These are phyloP conservation scores for Rhadina sibilatrix DNA, from an alignment of 2,113 vertebrate species.

Conservation along the genomic window DNA sequence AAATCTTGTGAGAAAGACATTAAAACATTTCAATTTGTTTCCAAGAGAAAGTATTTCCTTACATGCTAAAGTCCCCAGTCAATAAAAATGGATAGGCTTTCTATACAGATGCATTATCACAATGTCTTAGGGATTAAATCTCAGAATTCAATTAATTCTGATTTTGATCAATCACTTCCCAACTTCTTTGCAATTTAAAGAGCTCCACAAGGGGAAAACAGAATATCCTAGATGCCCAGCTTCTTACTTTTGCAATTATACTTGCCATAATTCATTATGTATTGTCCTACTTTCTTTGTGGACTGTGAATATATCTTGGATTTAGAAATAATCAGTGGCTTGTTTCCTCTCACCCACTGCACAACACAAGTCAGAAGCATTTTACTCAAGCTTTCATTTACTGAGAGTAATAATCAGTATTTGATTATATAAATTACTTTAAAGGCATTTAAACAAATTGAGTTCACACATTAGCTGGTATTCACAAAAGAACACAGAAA, in stretches of 20 bases:
- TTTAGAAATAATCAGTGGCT: background rate
- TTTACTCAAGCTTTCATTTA: background rate
- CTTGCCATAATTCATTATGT: background rate
- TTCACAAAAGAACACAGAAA: background rate
- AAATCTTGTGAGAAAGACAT: background rate
- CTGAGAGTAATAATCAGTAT: background rate
- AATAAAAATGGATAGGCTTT: background rate
- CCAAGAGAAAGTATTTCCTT: background rate
- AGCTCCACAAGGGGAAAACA: background rate
- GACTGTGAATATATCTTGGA: background rate
- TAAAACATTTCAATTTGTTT: background rate
- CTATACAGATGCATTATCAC: background rate
- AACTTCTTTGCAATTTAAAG: background rate
- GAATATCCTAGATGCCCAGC: background rate
- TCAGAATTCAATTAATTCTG: background rate
- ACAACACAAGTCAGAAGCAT: background rate
- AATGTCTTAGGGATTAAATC: background rate
- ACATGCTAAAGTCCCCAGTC: background rate
- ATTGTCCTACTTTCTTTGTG: background rate
- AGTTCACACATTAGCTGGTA: background rate
- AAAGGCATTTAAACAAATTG: background rate
- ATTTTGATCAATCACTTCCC: background rate
- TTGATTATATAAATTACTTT: background rate
- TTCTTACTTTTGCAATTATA: background rate
- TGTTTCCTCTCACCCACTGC: background rate